These are phyloP conservation scores for Drosophila sproati DNA, from an alignment of 1,140 invertebrate species.

Conservation along the genomic window DNA sequence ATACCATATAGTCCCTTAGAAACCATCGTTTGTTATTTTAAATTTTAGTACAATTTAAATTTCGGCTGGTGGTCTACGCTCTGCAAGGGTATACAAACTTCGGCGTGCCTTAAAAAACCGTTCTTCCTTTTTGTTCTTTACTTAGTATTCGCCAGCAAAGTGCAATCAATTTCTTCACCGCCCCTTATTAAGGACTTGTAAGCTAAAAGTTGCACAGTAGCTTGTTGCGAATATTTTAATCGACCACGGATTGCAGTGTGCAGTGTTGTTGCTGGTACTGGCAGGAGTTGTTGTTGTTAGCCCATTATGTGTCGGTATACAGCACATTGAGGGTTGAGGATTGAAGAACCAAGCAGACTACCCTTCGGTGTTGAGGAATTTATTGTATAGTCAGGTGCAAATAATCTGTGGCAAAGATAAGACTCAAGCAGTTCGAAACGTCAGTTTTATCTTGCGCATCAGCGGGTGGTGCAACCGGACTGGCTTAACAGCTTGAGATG, in stretches of 20 bases:
- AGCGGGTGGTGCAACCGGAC: not conserved
- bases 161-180: constrained; percentile 1
- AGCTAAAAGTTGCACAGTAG: not conserved
- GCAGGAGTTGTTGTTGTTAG: not conserved
- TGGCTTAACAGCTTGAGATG: not conserved
- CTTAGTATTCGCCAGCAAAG: not conserved
- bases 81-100: too few relatives aligned
- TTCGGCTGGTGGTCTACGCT: too few relatives aligned
- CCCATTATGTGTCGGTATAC: not conserved
- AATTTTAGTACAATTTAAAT: too few relatives aligned
- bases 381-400: constrained; percentile 3
- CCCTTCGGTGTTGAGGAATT: constrained; percentile 1
- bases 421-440: not conserved
- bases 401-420: constrained; percentile 1
- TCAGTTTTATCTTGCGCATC: not conserved
- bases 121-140: not conserved
- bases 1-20: too few relatives aligned
- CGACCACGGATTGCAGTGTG: not conserved
- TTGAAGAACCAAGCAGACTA: not conserved
- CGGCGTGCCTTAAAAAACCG: too few relatives aligned
- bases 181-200: not conserved
- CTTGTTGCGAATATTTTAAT: constrained; percentile 2
- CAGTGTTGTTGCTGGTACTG: not conserved
- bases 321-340: not conserved
- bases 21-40: too few relatives aligned